These are phyloP conservation scores for Pharmacophagus antenor DNA, from an alignment of 2,888 invertebrate genomes.

Conservation along the genomic window DNA sequence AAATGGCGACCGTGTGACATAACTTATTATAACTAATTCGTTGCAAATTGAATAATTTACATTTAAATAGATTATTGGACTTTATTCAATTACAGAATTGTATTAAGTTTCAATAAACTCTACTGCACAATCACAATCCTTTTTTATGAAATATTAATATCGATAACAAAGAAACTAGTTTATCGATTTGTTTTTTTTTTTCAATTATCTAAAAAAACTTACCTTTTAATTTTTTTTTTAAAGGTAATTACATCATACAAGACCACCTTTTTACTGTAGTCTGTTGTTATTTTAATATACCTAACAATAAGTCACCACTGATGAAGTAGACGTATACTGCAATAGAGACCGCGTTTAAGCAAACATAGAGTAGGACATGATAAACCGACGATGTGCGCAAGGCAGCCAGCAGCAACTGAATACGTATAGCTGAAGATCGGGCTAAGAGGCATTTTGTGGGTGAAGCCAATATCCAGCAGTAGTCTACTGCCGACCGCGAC, in stretches of 20 bases:
- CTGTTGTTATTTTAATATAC: background rate
- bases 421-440: too few species aligned
- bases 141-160: background rate
- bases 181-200: background rate
- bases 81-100: background rate
- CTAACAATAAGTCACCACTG: too few species aligned
- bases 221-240: too few species aligned
- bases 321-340: too few species aligned
- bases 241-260: too few species aligned
- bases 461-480: too few species aligned
- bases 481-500: too few species aligned
- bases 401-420: too few species aligned
- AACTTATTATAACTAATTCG: slow-evolving; percentile 1
- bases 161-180: background rate
- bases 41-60: background rate
- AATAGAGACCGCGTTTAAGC: too few species aligned
- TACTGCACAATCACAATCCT: background rate
- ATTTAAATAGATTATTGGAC: background rate
- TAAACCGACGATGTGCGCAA: too few species aligned
- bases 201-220: background rate
- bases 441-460: too few species aligned
- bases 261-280: background rate
- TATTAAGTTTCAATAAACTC: background rate
- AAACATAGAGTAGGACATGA: too few species aligned
- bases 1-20: background rate